Base-by-base conservation (phyloP, 2,113 vertebrate species). In the Tragelaphus buxtoni region DNA sequence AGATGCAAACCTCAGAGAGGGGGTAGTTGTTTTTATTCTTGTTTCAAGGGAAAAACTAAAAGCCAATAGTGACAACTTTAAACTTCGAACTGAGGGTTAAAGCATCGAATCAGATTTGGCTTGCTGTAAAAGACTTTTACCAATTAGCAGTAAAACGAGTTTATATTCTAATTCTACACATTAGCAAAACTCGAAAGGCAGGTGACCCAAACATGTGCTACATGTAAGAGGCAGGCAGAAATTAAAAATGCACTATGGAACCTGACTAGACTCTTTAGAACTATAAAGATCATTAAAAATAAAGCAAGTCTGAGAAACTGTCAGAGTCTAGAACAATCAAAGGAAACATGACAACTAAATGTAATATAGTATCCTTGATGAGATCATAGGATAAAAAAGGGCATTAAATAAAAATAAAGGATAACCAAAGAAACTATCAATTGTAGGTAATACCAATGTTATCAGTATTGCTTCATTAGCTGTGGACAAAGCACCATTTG, bases 41-140 rank as follows among this genome's bases (percentile, higher is more conserved):
- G n/a, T 84, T 80, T 92, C 87, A 97, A 88, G n/a, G 30, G 5
- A 56, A 95, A 88, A 24, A 97, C 58, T 72, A 92, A 96, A 92
- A 92, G 88, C 30, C 86, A 94, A 61, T 84, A 42, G 55, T 28
- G 60, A 92, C 14, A 77, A 49, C 18, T 92, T 88, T 61, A 88
- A 90, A 96, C 86, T 96, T 88, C 7, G 7, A 77, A 91, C n/a
- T 63, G 14, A 90, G n/a, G 7, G 30, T 81, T 92, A 91, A 95
- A 95, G n/a, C 51, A 82, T 63, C 53, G 94, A 95, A 86, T 77
- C 77, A 91, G 76, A 76, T 87, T 84, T 90, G 35, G 22, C 89
- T 82, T 95, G 49, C 51, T 96, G 1, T 42, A 93, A 93, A 11
- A 74, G 17, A 94, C 76, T 88, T 96, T 82, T 30, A 91, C 45